A percentile compares a stretch with the other conserved stretches of the same genome.
Conservation (phyloP, 2,888 invertebrate genomes). For the Silvanus unidentatus region DNA sequence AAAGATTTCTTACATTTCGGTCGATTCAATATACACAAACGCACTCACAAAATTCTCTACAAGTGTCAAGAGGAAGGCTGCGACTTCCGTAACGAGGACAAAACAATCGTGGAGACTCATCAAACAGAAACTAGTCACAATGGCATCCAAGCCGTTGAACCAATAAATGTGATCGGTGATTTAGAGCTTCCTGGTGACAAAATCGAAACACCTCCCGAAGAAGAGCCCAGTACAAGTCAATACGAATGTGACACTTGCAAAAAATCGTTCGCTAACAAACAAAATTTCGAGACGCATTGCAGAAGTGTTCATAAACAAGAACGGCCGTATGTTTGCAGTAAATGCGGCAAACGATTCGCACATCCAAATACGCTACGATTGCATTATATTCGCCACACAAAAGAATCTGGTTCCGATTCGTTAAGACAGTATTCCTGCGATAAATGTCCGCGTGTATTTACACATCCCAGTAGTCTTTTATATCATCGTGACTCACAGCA, state of each 20-base stretch:
- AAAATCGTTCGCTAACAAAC: conserved; percentile 56
- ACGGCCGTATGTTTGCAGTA: conserved; percentile 52
- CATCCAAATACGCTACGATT: conserved; percentile 56
- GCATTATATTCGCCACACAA: conserved; percentile 52
- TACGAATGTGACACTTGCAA: conserved; percentile 53
- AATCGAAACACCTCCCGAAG: not conserved
- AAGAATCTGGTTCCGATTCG: conserved; percentile 30
- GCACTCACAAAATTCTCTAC: conserved; percentile 57
- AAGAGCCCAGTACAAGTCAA: not conserved
- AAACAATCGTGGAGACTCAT: conserved; percentile 50
- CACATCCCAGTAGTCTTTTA: conserved; percentile 66
- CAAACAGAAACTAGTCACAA: conserved; percentile 52
- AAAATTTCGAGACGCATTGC: conserved; percentile 55
- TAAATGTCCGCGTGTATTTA: conserved; percentile 47
- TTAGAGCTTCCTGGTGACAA: not conserved
- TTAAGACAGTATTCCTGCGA: conserved; percentile 56
- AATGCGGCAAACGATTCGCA: conserved; percentile 57
- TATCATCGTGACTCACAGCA: conserved; percentile 65
- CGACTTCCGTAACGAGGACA: conserved; percentile 40
- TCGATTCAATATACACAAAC: conserved; percentile 51
- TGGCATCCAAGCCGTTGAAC: conserved; percentile 49
- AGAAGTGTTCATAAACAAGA: conserved; percentile 56
- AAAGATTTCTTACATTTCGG: conserved; percentile 50
- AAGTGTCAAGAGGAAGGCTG: conserved; percentile 47
- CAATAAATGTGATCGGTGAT: conserved; percentile 19